Evolutionary conservation across 2,888 invertebrate species (phyloP).

Genomic region (Xestia ashworthii): DNA sequence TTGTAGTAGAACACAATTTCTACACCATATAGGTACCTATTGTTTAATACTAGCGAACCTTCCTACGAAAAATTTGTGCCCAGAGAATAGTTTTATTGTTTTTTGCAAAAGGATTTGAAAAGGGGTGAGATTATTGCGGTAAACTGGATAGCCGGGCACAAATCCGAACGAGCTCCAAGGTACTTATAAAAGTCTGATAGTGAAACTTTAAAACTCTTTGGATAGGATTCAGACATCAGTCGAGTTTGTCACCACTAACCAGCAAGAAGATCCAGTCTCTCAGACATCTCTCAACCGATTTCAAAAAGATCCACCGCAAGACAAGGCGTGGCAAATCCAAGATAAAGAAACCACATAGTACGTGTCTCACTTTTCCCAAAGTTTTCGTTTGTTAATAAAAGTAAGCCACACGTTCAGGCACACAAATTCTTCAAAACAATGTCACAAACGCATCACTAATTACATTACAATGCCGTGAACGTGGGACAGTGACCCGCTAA

Average conservation of each 20-base stretch:
- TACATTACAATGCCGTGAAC: constrained; percentile 42
- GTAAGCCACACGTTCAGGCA: constrained; percentile 45
- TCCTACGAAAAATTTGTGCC: too few relatives aligned
- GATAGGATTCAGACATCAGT: not conserved
- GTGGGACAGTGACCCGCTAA: constrained; percentile 62
- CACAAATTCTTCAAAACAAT: constrained; percentile 56
- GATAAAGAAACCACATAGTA: constrained; percentile 1
- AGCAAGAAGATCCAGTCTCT: not conserved
- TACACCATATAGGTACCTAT: not conserved
- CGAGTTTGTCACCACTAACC: not conserved
- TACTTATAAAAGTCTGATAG: not conserved
- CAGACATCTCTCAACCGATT: not conserved
- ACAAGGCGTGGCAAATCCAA: not conserved
- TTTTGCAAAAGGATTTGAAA: not conserved
- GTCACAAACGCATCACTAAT: constrained; percentile 61
- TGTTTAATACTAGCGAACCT: not conserved
- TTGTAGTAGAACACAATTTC: constrained; percentile 17
- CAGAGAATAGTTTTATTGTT: not conserved
- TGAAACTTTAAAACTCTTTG: not conserved
- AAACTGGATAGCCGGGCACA: not conserved
- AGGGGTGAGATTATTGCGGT: not conserved
- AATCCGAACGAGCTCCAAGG: not conserved
- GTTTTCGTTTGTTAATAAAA: constrained; percentile 44
- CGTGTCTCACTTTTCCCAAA: constrained; percentile 21
- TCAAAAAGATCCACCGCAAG: not conserved